Evolutionary conservation across 2,888 invertebrate genomes (phyloP), one percentile per base, ranked within the genome.

Genomic region (Acronicta psi): DNA sequence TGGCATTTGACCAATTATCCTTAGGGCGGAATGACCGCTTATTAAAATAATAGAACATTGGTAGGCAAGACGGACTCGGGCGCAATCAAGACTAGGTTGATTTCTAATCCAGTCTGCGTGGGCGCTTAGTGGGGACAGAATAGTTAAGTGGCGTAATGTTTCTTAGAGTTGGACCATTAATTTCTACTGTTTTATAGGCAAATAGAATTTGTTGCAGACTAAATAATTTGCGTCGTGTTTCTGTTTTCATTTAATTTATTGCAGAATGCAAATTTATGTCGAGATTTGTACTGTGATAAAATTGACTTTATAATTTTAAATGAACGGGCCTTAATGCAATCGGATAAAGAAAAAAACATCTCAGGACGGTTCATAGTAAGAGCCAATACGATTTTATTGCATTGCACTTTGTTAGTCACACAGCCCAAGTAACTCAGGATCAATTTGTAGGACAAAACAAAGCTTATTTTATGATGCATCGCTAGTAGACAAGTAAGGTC

Each of bases 21-120:
- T 81, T 80, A 86, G 84, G 87, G 88, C 87, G 84, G 88, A 90
- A 91, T 88, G 80, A 82, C 81, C 79, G 82, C 83, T 85, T 88
- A 91, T 92, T 91, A 91, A 85, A 87, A 85, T 92, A 91, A 92
- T 91, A 68, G 82, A 66, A 53, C 59, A 52, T 65, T 66, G 73
- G 78, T 71, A 63, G 69, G 64, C 59, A 56, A 66, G 77, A 73
- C 68, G 69, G 63, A 65, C 74, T 75, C 34, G 73, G 70, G 57
- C 69, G 72, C 70, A 80, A 83, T 83, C 80, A 80, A 80, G 83
- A 73, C 74, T 70, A 71, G 71, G 75, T 76, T 79, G 83, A 85
- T 87, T 88, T 89, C 89, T 86, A 86, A 87, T 82, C 75, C 73
- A 66, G 78, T 75, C 49, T 29, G 54, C 40, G 71, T 60, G 34